Evolutionary conservation across 2,888 invertebrate genomes (phyloP), one percentile per base, ranked within the genome.

Genomic region (Drosophila formosana): DNA sequence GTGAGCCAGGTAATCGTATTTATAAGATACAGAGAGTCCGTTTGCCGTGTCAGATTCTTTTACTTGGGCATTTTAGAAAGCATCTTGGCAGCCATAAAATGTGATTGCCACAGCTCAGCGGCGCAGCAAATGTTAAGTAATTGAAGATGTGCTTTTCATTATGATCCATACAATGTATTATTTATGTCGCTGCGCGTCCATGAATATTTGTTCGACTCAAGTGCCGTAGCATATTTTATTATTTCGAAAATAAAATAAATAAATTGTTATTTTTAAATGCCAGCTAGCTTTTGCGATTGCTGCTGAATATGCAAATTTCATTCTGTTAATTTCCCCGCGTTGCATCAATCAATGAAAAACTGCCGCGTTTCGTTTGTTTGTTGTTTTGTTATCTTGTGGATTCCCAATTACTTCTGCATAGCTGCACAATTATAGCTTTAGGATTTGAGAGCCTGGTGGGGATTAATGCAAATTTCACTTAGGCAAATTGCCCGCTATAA

Each of bases 401-500:
- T 39, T 46, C 28, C 53, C 66, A 82, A 82, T 80, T 82, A 79
- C 75, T 73, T 76, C 55, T 63, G 73, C 66, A 72, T 80, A 65
- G 58, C 65, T 77, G 74, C 58, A 67, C 74, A 83, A 86, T 80
- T 61, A 64, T 57, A 45, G 68, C 43, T 53, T 43, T 47, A 26
- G 23, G 50, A 41, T 53, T 49, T 52, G 11, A n/a, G 4, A n/a
- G 18, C 18, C 66, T 69, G 65, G 46, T 25, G 37, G 39, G 72
- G 82, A 88, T 82, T 88, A 88, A 82, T 82, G 88, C 86, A 82
- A 88, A 82, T 88, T 88, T 86, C 89, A 80, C 73, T 88, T 88
- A 78, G 37, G 43, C 78, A 84, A 88, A 84, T 84, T 84, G 80
- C 58, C 58, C 43, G 70, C 75, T 58, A 85, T 78, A 85, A 88